These are phyloP conservation scores for Montipora foliosa DNA, from an alignment of 64 coral and sea anemone species.

Conservation along the genomic window DNA sequence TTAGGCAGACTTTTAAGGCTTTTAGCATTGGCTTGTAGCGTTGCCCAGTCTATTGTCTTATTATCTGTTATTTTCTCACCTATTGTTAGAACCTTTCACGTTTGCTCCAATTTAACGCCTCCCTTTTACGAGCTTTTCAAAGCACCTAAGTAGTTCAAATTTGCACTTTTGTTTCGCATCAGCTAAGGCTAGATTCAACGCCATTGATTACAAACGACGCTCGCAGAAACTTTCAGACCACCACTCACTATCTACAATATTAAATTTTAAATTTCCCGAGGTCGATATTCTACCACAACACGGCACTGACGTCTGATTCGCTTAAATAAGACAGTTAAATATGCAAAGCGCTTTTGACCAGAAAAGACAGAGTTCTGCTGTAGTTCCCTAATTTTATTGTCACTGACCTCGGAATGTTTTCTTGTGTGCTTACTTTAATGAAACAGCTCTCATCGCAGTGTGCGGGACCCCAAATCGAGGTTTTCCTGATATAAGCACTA, in stretches of 20 bases:
- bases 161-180: constrained; percentile 83
- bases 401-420: constrained; percentile 14
- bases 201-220: constrained; percentile 29
- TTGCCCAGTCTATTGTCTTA: constrained; percentile 72
- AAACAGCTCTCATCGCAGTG: background rate
- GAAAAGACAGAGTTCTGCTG: background rate
- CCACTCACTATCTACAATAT: background rate
- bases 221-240: background rate
- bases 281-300: constrained; percentile 16
- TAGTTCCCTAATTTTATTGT: background rate
- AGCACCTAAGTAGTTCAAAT: constrained; percentile 80
- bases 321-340: background rate
- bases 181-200: constrained; percentile 11
- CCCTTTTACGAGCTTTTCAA: constrained; percentile 85
- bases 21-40: constrained; percentile 55
- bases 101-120: constrained; percentile 90
- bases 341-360: background rate
- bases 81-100: constrained; percentile 81
- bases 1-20: constrained; percentile 28
- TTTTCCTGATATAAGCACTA: constrained; percentile 11
- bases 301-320: constrained; percentile 8
- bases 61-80: constrained; percentile 97
- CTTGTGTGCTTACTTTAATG: background rate
- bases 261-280: constrained; percentile 35
- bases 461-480: background rate